These are phyloP conservation scores for Choristoneura fumiferana DNA, from an alignment of 1,140 invertebrate species.

Conservation along the genomic window DNA sequence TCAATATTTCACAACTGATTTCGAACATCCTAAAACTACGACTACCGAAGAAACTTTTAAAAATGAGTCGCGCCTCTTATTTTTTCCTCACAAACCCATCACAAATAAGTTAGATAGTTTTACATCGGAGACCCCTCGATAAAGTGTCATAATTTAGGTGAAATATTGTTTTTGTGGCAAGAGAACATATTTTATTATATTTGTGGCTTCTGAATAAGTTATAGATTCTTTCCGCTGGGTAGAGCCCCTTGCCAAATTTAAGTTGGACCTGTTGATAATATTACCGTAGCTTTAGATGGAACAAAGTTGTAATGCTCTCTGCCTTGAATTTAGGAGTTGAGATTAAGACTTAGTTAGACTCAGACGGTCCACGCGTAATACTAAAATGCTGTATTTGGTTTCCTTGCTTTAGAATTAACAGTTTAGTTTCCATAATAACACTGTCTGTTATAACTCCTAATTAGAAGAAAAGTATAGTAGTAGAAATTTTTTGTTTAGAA, in stretches of 20 bases:
- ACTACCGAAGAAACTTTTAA: slow-evolving; percentile 52
- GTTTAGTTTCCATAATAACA: too few relatives aligned
- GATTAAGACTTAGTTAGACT: too few relatives aligned
- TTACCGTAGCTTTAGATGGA: background rate
- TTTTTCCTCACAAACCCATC: slow-evolving; percentile 53
- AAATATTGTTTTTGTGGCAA: slow-evolving; percentile 57
- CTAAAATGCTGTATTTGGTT: too few relatives aligned
- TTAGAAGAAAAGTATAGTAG: too few relatives aligned
- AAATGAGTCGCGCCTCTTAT: slow-evolving; percentile 45
- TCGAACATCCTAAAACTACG: slow-evolving; percentile 42
- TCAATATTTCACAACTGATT: slow-evolving; percentile 51
- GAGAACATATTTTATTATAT: slow-evolving; percentile 53
- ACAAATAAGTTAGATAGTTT: slow-evolving; percentile 55
- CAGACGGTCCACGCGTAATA: too few relatives aligned
- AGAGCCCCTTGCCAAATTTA: slow-evolving; percentile 8
- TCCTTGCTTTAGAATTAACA: too few relatives aligned
- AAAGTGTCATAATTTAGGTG: slow-evolving; percentile 65
- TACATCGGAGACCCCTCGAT: slow-evolving; percentile 59
- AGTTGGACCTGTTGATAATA: slow-evolving; percentile 26
- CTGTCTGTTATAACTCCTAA: too few relatives aligned
- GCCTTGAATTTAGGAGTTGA: too few relatives aligned
- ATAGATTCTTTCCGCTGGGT: slow-evolving; percentile 30
- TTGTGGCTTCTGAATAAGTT: slow-evolving; percentile 45
- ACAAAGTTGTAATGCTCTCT: too few relatives aligned
- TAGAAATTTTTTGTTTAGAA: too few relatives aligned